Percentiles rank a stretch among this genome's conserved stretches.
Evolutionary conservation across 2,888 invertebrate species (phyloP).

Genomic region (Eupeodes luniger): DNA sequence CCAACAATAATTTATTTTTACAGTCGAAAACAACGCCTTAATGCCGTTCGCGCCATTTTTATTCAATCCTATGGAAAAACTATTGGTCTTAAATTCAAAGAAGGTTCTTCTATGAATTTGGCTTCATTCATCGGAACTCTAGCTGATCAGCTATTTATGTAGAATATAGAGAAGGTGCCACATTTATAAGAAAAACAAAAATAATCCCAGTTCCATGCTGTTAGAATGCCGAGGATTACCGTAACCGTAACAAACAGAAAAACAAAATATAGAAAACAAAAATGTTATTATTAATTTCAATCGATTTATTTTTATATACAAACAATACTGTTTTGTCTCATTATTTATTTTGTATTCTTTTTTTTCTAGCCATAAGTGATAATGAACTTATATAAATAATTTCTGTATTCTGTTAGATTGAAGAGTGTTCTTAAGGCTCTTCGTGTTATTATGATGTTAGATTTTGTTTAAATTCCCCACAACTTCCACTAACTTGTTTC

Average conservation of each 20-base stretch:
- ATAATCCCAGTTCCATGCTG: slow-evolving; percentile 60
- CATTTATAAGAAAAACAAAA: slow-evolving; percentile 40
- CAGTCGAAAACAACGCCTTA: slow-evolving; percentile 82
- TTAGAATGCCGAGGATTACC: slow-evolving; percentile 69
- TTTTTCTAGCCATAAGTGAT: slow-evolving; percentile 54
- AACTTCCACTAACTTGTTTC: neutral
- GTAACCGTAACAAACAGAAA: slow-evolving; percentile 42
- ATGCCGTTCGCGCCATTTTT: slow-evolving; percentile 81
- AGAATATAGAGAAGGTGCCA: slow-evolving; percentile 64
- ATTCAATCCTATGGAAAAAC: slow-evolving; percentile 81
- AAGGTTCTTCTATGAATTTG: slow-evolving; percentile 81
- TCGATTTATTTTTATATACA: slow-evolving; percentile 50
- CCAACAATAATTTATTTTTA: slow-evolving; percentile 16
- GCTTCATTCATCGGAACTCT: slow-evolving; percentile 80
- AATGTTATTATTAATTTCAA: slow-evolving; percentile 38
- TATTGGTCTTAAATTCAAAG: slow-evolving; percentile 82
- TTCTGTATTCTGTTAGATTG: slow-evolving; percentile 44
- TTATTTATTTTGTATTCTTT: slow-evolving; percentile 56
- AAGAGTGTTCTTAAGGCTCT: slow-evolving; percentile 34
- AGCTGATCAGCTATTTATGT: slow-evolving; percentile 68
- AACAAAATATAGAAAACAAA: neutral
- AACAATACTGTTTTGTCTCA: slow-evolving; percentile 44
- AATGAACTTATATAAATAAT: slow-evolving; percentile 24
- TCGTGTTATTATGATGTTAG: slow-evolving; percentile 16
- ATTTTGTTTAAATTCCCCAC: slow-evolving; percentile 21